Evolutionary conservation across 2,888 invertebrate genomes (phyloP), one percentile per base, ranked within the genome.

Genomic region (Dryadula phaetusa): DNA sequence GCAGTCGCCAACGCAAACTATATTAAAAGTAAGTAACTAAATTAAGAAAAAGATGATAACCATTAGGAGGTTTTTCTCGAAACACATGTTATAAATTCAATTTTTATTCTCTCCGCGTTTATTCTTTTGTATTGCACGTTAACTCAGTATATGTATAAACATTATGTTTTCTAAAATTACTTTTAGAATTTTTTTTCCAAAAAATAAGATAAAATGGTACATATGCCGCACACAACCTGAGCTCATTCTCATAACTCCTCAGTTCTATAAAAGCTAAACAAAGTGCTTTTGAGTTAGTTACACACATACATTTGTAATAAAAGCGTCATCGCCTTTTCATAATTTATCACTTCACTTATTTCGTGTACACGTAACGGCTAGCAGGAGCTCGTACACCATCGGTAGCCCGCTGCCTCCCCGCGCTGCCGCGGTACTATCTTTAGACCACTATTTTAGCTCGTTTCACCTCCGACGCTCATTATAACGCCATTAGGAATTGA

Each of bases 401-500:
- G 32, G 47, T 25, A 20, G 42, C 32, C 8, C 56, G 20, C 28
- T 1, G 46, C 37, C 54, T 10, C 20, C 32, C 22, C 54, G 22
- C 14, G 53, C 53, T 10, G 8, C 18, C 20, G 12, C 54, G 14
- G 1, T 20, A 20, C 66, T 69, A 69, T 69, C 52, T 66, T 62
- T 69, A 69, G 62, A 58, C 49, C 16, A 37, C 52, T 37, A 49
- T 61, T 70, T 70, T 68, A 60, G 67, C 67, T 67, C 49, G 53
- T 69, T 60, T 64, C 69, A 70, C 67, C 64, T 67, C 49, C 53
- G 52, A 37, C 20, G 52, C 67, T 64, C 71, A 71, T 71, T 72
- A 67, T 65, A 67, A 69, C 70, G 62, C 66, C 52, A 67, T 71
- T 67, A 67, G 67, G 63, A 62, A 69, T 71, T 61, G 67, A 44